phyloP scores from a whole-genome alignment of 2,797 vertebrate species.

The Poecilia wingei region DNA sequence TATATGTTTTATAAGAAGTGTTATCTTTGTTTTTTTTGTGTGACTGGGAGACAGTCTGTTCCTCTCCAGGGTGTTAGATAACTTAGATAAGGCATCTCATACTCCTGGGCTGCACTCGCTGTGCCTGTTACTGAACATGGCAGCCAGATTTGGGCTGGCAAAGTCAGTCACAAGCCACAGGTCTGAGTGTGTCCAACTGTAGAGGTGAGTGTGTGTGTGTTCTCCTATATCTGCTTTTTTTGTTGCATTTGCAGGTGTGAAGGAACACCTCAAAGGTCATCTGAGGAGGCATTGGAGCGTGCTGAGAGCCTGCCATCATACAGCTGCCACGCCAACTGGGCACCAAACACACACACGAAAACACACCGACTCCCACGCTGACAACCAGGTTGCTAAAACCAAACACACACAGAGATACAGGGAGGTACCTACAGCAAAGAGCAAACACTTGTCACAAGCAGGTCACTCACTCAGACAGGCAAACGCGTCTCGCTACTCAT shows the following conservation, averaged over 20 bases:
- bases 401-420: conserved; percentile 13
- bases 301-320: conserved; percentile 65
- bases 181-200: neutral
- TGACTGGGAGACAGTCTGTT: conserved; percentile 36
- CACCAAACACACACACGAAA: conserved; percentile 19
- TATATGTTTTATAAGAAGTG: conserved; percentile 69
- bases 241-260: conserved; percentile 26
- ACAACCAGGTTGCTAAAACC: conserved; percentile 9
- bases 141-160: conserved; percentile 51
- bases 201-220: neutral
- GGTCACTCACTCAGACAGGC: conserved; percentile 40
- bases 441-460: conserved; percentile 45
- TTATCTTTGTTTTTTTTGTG: conserved; percentile 42
- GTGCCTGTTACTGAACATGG: conserved; percentile 53
- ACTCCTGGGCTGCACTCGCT: conserved; percentile 38
- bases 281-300: conserved; percentile 69
- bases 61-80: conserved; percentile 63
- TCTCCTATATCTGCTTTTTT: neutral
- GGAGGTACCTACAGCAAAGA: conserved; percentile 28
- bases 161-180: conserved; percentile 49
- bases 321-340: conserved; percentile 71
- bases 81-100: conserved; percentile 55
- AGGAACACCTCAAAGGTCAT: conserved; percentile 69
- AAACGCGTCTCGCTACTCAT: conserved; percentile 31
- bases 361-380: conserved; percentile 17